Evolutionary conservation across 1,140 invertebrate species (phyloP).

Genomic region (Eufriesea mexicana): DNA sequence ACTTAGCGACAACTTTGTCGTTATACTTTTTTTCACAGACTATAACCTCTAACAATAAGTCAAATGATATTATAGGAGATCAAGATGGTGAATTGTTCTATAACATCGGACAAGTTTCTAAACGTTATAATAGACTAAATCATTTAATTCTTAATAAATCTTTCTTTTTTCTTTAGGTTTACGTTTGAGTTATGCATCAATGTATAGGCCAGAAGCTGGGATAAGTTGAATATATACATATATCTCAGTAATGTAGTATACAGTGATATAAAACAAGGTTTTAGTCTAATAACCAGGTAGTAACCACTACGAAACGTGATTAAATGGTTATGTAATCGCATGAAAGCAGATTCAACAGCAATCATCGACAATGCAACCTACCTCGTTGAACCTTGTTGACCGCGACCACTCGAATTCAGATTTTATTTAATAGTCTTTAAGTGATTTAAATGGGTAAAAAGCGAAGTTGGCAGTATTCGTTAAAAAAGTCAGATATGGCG

Average conservation of each 20-base stretch:
- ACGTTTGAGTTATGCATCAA: too few species aligned
- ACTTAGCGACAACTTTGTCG: too few species aligned
- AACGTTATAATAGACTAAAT: too few species aligned
- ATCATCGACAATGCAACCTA: not conserved
- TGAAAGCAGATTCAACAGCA: constrained; percentile 11
- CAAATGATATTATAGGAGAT: too few species aligned
- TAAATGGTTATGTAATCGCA: constrained; percentile 4
- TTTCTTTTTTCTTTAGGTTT: too few species aligned
- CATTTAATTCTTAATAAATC: too few species aligned
- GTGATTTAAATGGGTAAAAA: not conserved
- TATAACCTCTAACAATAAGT: too few species aligned
- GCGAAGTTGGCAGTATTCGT: not conserved
- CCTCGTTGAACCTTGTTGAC: constrained; percentile 14
- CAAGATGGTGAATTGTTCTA: too few species aligned
- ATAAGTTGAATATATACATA: too few species aligned
- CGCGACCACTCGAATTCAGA: not conserved
- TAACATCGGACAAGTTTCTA: too few species aligned
- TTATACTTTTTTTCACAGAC: too few species aligned
- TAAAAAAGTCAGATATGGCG: not conserved
- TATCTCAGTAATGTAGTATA: not conserved
- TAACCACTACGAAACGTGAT: not conserved
- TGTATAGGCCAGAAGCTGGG: too few species aligned
- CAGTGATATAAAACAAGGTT: not conserved
- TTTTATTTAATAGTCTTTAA: constrained; percentile 7
- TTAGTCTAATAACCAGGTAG: not conserved